Conservation (phyloP, 2,113 vertebrate genomes). For the Mobula birostris region DNA sequence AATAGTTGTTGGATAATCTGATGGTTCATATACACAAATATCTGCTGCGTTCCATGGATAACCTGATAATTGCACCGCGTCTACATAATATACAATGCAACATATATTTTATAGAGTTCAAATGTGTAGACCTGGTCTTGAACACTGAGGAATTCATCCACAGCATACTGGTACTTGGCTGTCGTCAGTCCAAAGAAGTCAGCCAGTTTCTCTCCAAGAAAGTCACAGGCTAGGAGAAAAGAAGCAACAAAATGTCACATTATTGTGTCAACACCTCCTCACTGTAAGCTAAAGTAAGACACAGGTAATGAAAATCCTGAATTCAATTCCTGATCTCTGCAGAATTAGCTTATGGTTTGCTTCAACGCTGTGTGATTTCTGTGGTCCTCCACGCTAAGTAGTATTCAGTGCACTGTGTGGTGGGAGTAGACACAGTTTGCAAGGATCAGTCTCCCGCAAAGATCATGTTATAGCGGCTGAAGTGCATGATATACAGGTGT, state of each 20-base stretch:
- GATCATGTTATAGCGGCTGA: neutral
- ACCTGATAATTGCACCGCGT: neutral
- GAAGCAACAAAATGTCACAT: neutral
- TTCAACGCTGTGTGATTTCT: neutral
- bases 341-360: neutral
- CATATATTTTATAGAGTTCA: neutral
- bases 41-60: neutral
- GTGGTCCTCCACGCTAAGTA: neutral
- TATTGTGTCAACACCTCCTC: no score
- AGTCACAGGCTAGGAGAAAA: conserved; percentile 58
- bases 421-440: neutral
- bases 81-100: neutral
- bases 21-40: neutral
- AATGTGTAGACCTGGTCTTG: conserved; percentile 43
- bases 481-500: no score
- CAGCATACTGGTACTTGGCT: conserved; percentile 61
- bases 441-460: neutral
- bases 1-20: neutral
- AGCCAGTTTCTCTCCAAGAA: conserved; percentile 56
- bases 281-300: neutral
- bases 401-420: neutral
- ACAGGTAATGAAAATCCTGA: neutral
- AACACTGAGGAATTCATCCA: conserved; percentile 50
- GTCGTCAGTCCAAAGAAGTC: conserved; percentile 54
- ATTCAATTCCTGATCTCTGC: neutral